Base-by-base conservation (phyloP, 2,113 vertebrate species). In the Machaerirhynchus nigripectus region DNA sequence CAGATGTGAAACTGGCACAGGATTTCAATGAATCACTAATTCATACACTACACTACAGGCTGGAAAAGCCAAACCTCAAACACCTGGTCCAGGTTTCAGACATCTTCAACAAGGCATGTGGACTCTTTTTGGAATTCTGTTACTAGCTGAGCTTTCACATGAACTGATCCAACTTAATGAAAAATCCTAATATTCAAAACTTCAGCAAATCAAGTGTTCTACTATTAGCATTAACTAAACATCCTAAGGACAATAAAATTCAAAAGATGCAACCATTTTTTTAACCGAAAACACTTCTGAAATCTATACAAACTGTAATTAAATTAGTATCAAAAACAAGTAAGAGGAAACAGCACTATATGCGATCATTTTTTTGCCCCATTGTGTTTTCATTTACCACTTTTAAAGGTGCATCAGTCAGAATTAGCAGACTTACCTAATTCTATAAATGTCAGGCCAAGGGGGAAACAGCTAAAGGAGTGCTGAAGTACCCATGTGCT, bases 281-380 rank as follows among this genome's bases (percentile, higher is more conserved):
- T 67, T 82, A 17, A 84, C 21, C 37, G n/a, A 68, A 4, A 75
- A 9, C 33, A 57, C 40, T 65, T 74, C 7, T 46, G 23, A 37
- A 78, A 68, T 19, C 11, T 57, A 33, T 64, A 56, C 3, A 81
- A 71, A 70, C 33, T 46, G 15, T 11, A 87, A 67, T 22, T 73
- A 60, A 86, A 56, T 35, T 14, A 74, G 27, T 31, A 71, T 33
- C 37, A 63, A 68, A 42, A 71, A 4, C 12, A 50, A 61, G 3
- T 61, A 61, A 37, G 6, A 92, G 53, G 23, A 81, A 60, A 27
- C 47, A 81, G 13, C 50, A 87, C 33, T 37, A 49, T 16, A 35
- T 26, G 21, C 0, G 0, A 71, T 20, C 5, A 16, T n/a, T 63
- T 64, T 64, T 30, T 42, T 60, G 2, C 6, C 31, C n/a, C 15